Conservation (phyloP, 2,888 invertebrate genomes). For the Macaria notata region DNA sequence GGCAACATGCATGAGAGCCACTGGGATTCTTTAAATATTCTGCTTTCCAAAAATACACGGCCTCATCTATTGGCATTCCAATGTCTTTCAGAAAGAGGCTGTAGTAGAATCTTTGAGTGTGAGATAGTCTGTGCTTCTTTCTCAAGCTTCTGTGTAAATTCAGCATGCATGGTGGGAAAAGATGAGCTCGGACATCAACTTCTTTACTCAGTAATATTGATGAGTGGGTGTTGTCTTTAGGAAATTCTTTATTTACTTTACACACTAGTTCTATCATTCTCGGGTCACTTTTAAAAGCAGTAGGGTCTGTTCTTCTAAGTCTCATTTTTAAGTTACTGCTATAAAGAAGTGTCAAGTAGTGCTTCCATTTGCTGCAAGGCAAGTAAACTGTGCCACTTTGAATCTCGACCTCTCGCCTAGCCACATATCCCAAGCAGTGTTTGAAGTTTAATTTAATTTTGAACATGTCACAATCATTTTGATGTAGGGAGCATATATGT, state of each 20-base stretch:
- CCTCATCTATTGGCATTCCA: slow-evolving; percentile 85
- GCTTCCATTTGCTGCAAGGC: slow-evolving; percentile 82
- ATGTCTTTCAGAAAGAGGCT: slow-evolving; percentile 88
- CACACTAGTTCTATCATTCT: slow-evolving; percentile 57
- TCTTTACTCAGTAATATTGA: slow-evolving; percentile 54
- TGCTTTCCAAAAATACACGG: slow-evolving; percentile 84
- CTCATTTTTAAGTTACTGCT: slow-evolving; percentile 61
- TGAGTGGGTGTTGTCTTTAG: slow-evolving; percentile 30
- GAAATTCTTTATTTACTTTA: slow-evolving; percentile 47
- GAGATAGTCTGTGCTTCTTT: slow-evolving; percentile 83
- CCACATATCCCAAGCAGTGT: slow-evolving; percentile 78
- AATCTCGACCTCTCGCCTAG: slow-evolving; percentile 76
- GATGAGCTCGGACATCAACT: slow-evolving; percentile 53
- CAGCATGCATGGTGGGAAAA: slow-evolving; percentile 86
- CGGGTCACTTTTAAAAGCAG: slow-evolving; percentile 55
- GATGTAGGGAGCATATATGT: slow-evolving; percentile 54
- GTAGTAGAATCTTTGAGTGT: slow-evolving; percentile 84
- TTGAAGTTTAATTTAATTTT: slow-evolving; percentile 77
- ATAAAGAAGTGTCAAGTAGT: slow-evolving; percentile 72
- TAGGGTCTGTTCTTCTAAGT: slow-evolving; percentile 50
- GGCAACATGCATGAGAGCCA: slow-evolving; percentile 77
- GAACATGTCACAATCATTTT: slow-evolving; percentile 46
- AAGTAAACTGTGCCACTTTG: slow-evolving; percentile 75
- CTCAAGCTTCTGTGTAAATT: slow-evolving; percentile 80
- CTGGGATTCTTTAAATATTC: slow-evolving; percentile 82